Percentiles rank a stretch among this genome's conserved stretches.
Evolutionary conservation across 37 sponge, comb jelly and placozoan genomes (phyloP).

Genomic region (Axinella damicornis): DNA sequence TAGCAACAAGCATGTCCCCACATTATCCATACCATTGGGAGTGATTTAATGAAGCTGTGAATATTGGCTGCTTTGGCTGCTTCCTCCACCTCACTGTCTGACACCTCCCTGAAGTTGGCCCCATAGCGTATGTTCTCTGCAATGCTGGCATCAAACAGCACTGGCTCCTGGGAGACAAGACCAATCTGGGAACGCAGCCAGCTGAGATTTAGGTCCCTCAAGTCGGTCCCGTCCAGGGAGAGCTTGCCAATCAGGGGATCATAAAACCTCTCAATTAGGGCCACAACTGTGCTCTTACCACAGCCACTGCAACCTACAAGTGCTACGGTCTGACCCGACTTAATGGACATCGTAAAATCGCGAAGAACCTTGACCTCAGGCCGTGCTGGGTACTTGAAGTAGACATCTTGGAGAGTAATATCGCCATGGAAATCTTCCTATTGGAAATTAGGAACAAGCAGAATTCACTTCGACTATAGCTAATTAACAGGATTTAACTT

Average conservation of each 20-base stretch:
- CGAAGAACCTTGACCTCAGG: constrained; percentile 67
- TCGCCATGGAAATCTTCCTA: constrained; percentile 54
- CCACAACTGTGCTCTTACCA: constrained; percentile 96
- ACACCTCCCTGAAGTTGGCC: constrained; percentile 79
- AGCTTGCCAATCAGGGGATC: constrained; percentile 62
- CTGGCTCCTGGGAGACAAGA: constrained; percentile 90
- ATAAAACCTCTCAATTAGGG: constrained; percentile 89
- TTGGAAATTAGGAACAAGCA: not conserved
- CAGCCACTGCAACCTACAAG: constrained; percentile 95
- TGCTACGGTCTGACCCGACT: constrained; percentile 86
- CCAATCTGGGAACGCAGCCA: constrained; percentile 91
- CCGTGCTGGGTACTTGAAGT: constrained; percentile 82
- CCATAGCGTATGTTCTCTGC: constrained; percentile 97
- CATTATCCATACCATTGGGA: constrained; percentile 78
- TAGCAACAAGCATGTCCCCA: too few relatives aligned
- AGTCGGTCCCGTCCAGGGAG: constrained; percentile 43
- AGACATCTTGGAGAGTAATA: constrained; percentile 60
- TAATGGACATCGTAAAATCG: constrained; percentile 51
- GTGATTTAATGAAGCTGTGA: constrained; percentile 85
- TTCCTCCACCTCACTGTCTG: constrained; percentile 79
- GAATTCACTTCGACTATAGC: too few relatives aligned
- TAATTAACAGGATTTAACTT: too few relatives aligned
- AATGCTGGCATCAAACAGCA: constrained; percentile 83
- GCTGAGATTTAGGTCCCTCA: constrained; percentile 76
- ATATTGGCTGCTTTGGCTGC: constrained; percentile 95